Conservation (phyloP, 2,113 vertebrate genomes). For the Poicephalus gulielmi region DNA sequence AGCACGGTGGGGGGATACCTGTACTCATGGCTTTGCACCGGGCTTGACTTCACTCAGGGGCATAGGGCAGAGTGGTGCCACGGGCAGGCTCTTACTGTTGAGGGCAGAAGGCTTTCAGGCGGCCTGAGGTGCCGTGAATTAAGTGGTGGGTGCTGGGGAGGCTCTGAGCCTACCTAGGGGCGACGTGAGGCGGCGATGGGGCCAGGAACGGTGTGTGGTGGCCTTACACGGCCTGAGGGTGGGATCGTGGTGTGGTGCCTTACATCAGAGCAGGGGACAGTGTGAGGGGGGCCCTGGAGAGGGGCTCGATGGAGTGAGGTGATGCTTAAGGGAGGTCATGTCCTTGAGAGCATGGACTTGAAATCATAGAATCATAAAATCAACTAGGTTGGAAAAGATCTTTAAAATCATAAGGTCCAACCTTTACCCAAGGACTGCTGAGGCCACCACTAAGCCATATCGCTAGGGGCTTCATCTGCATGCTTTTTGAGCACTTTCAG, state of each 20-base stretch:
- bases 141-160: background rate
- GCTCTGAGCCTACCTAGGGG: background rate
- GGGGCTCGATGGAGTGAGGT: rapidly evolving
- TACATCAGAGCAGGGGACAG: background rate
- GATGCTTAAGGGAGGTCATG: too few species aligned
- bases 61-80: background rate
- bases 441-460: background rate
- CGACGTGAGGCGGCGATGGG: too few species aligned
- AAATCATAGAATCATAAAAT: background rate
- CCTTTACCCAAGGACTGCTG: background rate
- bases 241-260: background rate
- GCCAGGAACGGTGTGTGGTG: too few species aligned
- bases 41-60: too few species aligned
- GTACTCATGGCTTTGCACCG: background rate
- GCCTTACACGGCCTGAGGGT: rapidly evolving
- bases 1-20: background rate
- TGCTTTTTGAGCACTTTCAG: background rate
- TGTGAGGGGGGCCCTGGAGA: too few species aligned
- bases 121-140: too few species aligned
- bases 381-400: background rate
- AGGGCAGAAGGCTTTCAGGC: too few species aligned
- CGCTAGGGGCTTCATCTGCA: background rate
- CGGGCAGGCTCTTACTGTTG: rapidly evolving
- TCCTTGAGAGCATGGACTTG: background rate
- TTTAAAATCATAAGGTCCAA: background rate